Evolutionary conservation across 2,888 invertebrate species (phyloP).

Genomic region (Acleris holmiana): DNA sequence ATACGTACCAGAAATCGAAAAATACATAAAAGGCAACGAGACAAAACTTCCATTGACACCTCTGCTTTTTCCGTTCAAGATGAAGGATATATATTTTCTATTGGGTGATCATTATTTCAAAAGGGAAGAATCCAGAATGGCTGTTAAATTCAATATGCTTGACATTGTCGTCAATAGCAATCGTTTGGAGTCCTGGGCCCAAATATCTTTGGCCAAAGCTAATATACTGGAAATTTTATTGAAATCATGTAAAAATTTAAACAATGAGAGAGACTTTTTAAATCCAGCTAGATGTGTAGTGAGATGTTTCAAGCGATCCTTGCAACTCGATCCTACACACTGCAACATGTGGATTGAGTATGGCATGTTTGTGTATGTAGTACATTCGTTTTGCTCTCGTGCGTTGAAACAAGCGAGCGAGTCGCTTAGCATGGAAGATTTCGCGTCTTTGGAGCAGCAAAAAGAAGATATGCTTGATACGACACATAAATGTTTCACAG

Average conservation of each 20-base stretch:
- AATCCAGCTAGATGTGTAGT: constrained; percentile 89
- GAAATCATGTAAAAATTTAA: constrained; percentile 87
- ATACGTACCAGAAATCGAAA: constrained; percentile 85
- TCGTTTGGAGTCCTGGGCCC: constrained; percentile 96
- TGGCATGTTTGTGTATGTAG: constrained; percentile 94
- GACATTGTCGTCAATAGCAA: constrained; percentile 92
- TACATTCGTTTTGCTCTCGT: constrained; percentile 95
- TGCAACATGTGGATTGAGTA: constrained; percentile 95
- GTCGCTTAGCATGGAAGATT: constrained; percentile 89
- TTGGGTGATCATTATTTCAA: constrained; percentile 97
- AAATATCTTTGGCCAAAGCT: constrained; percentile 92
- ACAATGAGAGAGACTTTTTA: constrained; percentile 86
- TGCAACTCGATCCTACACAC: constrained; percentile 89
- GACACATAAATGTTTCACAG: constrained; percentile 91
- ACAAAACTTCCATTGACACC: constrained; percentile 83
- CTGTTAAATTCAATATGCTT: constrained; percentile 91
- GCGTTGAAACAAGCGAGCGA: constrained; percentile 92
- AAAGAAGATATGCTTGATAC: constrained; percentile 92
- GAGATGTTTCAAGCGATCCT: constrained; percentile 91
- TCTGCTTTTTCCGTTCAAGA: constrained; percentile 82
- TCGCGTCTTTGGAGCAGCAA: constrained; percentile 89
- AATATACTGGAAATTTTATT: constrained; percentile 91
- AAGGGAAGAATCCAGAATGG: constrained; percentile 89
- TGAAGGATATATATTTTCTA: constrained; percentile 93
- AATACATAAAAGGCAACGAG: constrained; percentile 87